phyloP scores from a whole-genome alignment of 2,888 invertebrate species.

The Drosophila macrothrix region DNA sequence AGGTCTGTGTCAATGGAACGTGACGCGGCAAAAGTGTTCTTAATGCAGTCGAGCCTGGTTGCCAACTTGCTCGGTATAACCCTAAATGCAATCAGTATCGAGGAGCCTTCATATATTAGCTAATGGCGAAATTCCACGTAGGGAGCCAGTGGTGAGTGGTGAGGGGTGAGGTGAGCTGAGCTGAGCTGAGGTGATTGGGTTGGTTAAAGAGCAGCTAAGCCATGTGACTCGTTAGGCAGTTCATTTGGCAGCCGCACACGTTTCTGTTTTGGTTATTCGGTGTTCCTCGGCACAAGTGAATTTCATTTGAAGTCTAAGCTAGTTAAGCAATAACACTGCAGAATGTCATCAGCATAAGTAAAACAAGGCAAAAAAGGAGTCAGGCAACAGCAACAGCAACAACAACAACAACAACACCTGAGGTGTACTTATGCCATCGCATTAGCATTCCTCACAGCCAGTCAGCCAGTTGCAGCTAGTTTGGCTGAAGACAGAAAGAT shows the following conservation, averaged over 20 bases:
- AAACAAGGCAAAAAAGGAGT: slow-evolving; percentile 25
- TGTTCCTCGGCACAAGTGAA: slow-evolving; percentile 31
- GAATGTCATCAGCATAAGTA: slow-evolving; percentile 67
- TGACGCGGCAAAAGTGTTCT: slow-evolving; percentile 68
- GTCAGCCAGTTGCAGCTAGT: slow-evolving; percentile 22
- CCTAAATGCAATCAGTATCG: slow-evolving; percentile 69
- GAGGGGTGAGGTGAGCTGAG: background rate
- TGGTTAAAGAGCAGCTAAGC: slow-evolving; percentile 37
- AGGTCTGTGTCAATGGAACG: slow-evolving; percentile 56
- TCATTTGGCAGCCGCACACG: slow-evolving; percentile 74
- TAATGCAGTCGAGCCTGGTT: slow-evolving; percentile 55
- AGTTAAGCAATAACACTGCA: slow-evolving; percentile 71
- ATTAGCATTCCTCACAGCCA: slow-evolving; percentile 77
- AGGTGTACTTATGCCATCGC: slow-evolving; percentile 75
- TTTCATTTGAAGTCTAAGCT: slow-evolving; percentile 65
- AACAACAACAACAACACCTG: slow-evolving; percentile 59
- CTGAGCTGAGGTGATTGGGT: background rate
- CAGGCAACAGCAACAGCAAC: slow-evolving; percentile 33
- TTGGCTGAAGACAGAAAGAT: slow-evolving; percentile 44
- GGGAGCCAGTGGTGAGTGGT: no score
- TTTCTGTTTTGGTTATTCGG: slow-evolving; percentile 15
- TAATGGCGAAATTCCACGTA: slow-evolving; percentile 26
- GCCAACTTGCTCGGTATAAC: slow-evolving; percentile 19
- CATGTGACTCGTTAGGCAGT: slow-evolving; percentile 57
- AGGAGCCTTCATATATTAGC: slow-evolving; percentile 68